Percentiles rank a stretch among this genome's conserved stretches.
These are phyloP conservation scores for Nomada hirtipes DNA, from an alignment of 2,888 invertebrate species.

Conservation along the genomic window DNA sequence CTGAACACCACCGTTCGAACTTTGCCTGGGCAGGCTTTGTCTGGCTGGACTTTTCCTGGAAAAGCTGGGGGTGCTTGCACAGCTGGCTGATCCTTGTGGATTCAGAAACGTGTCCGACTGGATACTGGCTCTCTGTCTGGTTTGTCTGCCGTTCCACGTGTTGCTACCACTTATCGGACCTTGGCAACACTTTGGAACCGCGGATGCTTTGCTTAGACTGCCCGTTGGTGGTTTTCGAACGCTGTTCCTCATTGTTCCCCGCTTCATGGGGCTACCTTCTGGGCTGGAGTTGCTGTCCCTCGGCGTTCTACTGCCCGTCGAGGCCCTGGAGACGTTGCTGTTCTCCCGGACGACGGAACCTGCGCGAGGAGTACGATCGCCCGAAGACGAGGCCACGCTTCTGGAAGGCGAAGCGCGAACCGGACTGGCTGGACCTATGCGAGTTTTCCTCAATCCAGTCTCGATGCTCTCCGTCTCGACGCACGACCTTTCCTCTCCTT, in stretches of 20 bases:
- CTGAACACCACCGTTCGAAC: conserved; percentile 82
- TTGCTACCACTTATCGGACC: conserved; percentile 85
- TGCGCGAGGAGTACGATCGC: conserved; percentile 76
- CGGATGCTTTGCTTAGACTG: conserved; percentile 85
- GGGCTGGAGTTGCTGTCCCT: conserved; percentile 79
- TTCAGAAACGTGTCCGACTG: conserved; percentile 88
- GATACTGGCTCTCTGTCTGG: conserved; percentile 84
- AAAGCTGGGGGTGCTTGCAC: conserved; percentile 80
- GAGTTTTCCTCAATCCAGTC: conserved; percentile 90
- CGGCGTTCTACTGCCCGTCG: conserved; percentile 78
- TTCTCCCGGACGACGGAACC: conserved; percentile 78
- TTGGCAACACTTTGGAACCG: conserved; percentile 77
- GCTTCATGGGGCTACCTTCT: conserved; percentile 86
- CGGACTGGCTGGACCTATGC: conserved; percentile 74
- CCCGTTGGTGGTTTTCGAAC: conserved; percentile 84
- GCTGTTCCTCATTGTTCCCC: conserved; percentile 86
- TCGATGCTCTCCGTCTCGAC: conserved; percentile 85
- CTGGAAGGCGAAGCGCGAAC: conserved; percentile 75
- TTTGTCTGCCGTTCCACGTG: conserved; percentile 90
- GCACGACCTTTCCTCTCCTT: conserved; percentile 77
- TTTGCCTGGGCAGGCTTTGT: conserved; percentile 83
- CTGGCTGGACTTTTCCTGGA: conserved; percentile 83
- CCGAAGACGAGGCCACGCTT: conserved; percentile 74
- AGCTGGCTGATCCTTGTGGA: conserved; percentile 70
- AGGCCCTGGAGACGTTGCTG: conserved; percentile 78